Percentiles rank a stretch among this genome's conserved stretches.
Evolutionary conservation across 1,140 invertebrate species (phyloP).

Genomic region (Rhizoglyphus robini): DNA sequence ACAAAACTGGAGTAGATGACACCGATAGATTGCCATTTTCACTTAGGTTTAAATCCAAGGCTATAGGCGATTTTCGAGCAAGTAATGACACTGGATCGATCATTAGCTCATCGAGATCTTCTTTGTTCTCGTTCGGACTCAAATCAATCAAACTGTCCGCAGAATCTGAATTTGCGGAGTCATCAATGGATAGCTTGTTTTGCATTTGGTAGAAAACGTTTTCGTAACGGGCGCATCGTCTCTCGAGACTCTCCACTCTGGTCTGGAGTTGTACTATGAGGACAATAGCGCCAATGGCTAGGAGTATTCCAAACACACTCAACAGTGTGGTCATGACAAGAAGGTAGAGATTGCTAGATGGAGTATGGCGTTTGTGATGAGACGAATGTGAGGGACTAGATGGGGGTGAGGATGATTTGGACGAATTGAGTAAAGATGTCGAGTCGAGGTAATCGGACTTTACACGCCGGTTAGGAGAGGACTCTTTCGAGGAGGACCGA

Average conservation of each 20-base stretch:
- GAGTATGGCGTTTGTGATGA: neutral
- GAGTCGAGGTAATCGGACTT: neutral
- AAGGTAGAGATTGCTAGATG: slow-evolving; percentile 8
- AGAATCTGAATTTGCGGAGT: neutral
- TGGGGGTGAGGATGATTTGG: neutral
- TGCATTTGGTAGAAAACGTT: neutral
- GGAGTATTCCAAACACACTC: slow-evolving; percentile 10
- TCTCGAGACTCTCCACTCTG: neutral
- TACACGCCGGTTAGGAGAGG: neutral
- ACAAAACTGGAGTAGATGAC: neutral
- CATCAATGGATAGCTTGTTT: neutral
- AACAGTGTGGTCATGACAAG: slow-evolving; percentile 9
- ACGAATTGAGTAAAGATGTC: neutral
- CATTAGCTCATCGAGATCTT: neutral
- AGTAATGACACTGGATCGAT: neutral
- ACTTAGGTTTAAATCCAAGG: neutral
- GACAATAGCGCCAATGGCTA: neutral
- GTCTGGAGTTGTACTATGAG: slow-evolving; percentile 1
- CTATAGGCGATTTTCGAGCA: neutral
- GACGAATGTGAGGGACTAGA: slow-evolving; percentile 13
- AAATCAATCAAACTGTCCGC: no score
- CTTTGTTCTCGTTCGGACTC: neutral
- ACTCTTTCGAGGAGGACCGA: neutral
- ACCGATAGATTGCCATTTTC: neutral
- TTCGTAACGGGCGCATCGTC: slow-evolving; percentile 2